phyloP scores from a whole-genome alignment of 1,140 invertebrate species.

The Meloidogyne exigua region DNA sequence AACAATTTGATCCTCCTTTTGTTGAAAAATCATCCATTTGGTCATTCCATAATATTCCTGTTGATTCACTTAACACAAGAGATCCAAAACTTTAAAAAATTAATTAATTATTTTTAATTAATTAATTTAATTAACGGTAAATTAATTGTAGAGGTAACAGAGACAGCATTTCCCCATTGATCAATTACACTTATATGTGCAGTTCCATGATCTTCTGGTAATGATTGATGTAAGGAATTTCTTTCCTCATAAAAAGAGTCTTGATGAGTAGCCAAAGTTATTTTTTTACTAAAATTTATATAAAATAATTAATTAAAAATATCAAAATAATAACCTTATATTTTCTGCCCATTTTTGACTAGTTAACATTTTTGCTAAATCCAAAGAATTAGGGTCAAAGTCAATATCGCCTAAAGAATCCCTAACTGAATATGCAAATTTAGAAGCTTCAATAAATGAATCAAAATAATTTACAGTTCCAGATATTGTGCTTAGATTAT shows the following conservation, averaged over 20 bases:
- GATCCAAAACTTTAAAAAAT: background rate
- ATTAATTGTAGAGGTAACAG: conserved; percentile 87
- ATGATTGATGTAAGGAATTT: conserved; percentile 31
- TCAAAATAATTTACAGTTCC: conserved; percentile 71
- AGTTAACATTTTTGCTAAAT: conserved; percentile 54
- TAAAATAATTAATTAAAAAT: background rate
- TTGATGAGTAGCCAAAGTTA: conserved; percentile 52
- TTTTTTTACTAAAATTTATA: conserved; percentile 45
- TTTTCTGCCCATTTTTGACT: conserved; percentile 39
- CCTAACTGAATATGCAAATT: conserved; percentile 82
- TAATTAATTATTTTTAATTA: background rate
- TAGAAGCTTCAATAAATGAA: conserved; percentile 83
- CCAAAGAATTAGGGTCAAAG: conserved; percentile 70
- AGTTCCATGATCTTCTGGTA: conserved; percentile 71
- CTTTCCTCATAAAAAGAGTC: conserved; percentile 57
- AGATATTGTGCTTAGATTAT: conserved; percentile 74
- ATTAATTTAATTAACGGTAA: conserved; percentile 56
- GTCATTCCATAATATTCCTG: conserved; percentile 81
- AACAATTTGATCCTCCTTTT: conserved; percentile 11
- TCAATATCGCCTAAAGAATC: conserved; percentile 78
- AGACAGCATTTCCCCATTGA: conserved; percentile 83
- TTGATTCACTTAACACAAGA: conserved; percentile 11
- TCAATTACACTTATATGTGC: conserved; percentile 83
- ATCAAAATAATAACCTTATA: conserved; percentile 20
- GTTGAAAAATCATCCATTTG: conserved; percentile 86